Conservation (phyloP, 2,888 invertebrate genomes). For the Abscondita cerata region DNA sequence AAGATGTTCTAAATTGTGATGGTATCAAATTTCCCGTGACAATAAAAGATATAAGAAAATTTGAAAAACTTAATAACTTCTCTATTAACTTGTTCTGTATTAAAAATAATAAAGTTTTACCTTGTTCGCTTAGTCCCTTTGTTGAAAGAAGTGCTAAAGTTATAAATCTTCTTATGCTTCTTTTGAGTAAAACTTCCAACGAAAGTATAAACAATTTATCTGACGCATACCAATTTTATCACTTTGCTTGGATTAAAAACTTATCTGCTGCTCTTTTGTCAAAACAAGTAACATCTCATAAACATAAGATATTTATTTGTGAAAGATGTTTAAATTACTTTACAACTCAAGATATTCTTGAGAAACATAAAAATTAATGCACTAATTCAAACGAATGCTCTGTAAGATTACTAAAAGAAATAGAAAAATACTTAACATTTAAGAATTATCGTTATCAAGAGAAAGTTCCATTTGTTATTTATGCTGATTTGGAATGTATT, state of each 20-base stretch:
- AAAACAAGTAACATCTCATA: constrained; percentile 10
- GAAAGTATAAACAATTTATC: neutral
- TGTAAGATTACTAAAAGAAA: neutral
- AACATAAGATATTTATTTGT: constrained; percentile 13
- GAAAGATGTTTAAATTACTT: constrained; percentile 27
- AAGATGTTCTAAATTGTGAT: constrained; percentile 22
- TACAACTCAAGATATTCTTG: constrained; percentile 1
- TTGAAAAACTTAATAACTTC: constrained; percentile 36
- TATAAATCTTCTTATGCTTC: constrained; percentile 7
- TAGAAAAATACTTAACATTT: constrained; percentile 24
- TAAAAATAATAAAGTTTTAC: constrained; percentile 22
- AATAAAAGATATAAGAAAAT: constrained; percentile 30
- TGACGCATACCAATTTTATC: constrained; percentile 2
- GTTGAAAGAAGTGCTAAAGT: neutral
- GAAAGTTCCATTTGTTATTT: constrained; percentile 30
- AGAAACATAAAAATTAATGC: constrained; percentile 22
- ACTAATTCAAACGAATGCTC: constrained; percentile 1
- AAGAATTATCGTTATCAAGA: constrained; percentile 20
- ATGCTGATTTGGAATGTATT: constrained; percentile 35
- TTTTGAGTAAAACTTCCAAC: neutral
- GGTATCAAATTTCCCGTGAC: constrained; percentile 27
- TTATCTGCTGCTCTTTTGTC: constrained; percentile 23
- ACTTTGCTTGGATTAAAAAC: constrained; percentile 30
- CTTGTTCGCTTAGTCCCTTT: neutral
- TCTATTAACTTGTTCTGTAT: constrained; percentile 38